These are phyloP conservation scores for Carpatolechia fugitivella DNA, from an alignment of 2,888 invertebrate genomes.

Conservation along the genomic window DNA sequence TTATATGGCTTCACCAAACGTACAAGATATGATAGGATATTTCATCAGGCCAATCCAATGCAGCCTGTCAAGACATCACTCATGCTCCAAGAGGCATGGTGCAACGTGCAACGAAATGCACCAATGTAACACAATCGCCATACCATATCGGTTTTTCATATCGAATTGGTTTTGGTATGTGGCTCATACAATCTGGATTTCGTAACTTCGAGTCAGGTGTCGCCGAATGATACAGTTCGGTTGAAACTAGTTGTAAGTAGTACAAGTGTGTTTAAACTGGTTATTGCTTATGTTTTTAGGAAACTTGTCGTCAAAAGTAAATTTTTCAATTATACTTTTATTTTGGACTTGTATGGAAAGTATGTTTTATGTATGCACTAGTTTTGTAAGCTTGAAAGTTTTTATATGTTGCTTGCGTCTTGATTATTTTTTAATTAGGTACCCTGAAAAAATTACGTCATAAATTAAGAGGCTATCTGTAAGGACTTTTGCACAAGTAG, in stretches of 20 bases:
- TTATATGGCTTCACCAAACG: too few relatives aligned
- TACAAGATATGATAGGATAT: background rate
- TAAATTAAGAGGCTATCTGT: too few relatives aligned
- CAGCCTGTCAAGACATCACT: background rate
- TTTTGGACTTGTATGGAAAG: too few relatives aligned
- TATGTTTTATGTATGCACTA: too few relatives aligned
- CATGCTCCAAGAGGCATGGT: background rate
- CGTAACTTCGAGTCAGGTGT: conserved; percentile 32
- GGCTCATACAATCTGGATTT: conserved; percentile 15
- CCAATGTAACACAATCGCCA: conserved; percentile 5
- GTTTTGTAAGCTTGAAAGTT: too few relatives aligned
- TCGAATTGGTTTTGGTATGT: conserved; percentile 5
- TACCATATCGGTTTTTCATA: conserved; percentile 4
- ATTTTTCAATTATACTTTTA: too few relatives aligned
- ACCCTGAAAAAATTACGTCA: too few relatives aligned
- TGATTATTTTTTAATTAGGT: too few relatives aligned
- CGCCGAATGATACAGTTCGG: conserved; percentile 21
- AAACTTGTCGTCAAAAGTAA: too few relatives aligned
- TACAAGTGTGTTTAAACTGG: conserved; percentile 11
- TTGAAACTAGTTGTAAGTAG: conserved; percentile 12
- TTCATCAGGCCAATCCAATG: background rate
- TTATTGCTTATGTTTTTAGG: too few relatives aligned
- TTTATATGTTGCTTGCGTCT: too few relatives aligned
- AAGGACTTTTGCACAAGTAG: too few relatives aligned
- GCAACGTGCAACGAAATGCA: conserved; percentile 5